Conservation (phyloP, 2,113 vertebrate species). For the Hemibagrus wyckioides region DNA sequence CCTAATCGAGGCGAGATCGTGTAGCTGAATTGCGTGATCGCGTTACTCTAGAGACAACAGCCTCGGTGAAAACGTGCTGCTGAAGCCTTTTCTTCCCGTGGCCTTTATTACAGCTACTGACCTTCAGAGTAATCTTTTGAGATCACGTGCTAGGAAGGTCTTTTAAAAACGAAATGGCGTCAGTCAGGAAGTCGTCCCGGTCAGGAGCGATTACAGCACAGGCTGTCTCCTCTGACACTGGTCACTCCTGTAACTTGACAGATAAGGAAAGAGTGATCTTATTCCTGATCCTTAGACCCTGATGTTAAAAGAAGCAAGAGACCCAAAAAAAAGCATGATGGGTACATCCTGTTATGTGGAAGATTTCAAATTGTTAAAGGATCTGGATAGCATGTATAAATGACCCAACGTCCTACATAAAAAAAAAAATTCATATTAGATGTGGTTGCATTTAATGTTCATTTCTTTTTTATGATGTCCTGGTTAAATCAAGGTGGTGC, state of each 20-base stretch:
- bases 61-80: conserved; percentile 1
- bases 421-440: neutral
- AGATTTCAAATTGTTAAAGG: neutral
- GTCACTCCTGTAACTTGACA: neutral
- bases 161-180: neutral
- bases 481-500: neutral
- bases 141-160: neutral
- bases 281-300: neutral
- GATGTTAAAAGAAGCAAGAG: neutral
- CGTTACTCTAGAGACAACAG: conserved; percentile 15
- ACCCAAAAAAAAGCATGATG: neutral
- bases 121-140: conserved; percentile 1
- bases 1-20: neutral
- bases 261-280: neutral
- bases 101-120: neutral
- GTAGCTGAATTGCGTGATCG: neutral
- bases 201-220: neutral
- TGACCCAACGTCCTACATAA: neutral
- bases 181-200: conserved; percentile 28
- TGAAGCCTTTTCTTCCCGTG: neutral
- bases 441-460: neutral
- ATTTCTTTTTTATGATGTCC: neutral
- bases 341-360: neutral
- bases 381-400: neutral
- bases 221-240: neutral